A percentile compares a stretch with the other conserved stretches of the same genome.
Evolutionary conservation across 2,113 vertebrate genomes (phyloP).

Genomic region (Gopherus flavomarginatus): DNA sequence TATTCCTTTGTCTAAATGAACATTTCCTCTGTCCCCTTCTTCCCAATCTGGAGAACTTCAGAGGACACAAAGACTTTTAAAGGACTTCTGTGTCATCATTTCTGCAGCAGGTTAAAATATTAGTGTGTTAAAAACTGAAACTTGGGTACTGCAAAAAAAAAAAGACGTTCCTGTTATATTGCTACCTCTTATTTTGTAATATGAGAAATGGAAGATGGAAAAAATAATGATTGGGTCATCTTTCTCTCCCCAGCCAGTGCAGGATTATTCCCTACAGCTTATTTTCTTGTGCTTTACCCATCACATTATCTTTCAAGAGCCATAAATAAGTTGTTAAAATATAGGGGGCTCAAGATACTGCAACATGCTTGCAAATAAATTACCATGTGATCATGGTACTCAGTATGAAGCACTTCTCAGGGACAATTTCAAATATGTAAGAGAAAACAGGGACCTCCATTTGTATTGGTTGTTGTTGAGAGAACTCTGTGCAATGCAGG

Average conservation of each 20-base stretch:
- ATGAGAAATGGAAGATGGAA: not conserved
- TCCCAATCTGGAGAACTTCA: not conserved
- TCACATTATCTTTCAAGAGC: not conserved
- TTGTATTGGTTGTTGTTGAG: not conserved
- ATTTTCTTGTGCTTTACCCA: not conserved
- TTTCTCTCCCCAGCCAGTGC: not conserved
- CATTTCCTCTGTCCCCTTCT: not conserved
- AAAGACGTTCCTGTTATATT: not conserved
- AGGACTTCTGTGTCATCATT: not conserved
- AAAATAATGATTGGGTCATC: not conserved
- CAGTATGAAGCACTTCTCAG: not conserved
- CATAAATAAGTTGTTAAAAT: not conserved
- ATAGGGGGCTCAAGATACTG: not conserved
- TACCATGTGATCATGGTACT: not conserved
- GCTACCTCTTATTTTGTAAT: not conserved
- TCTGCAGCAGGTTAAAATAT: not conserved
- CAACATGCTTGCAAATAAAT: not conserved
- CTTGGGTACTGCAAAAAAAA: not conserved
- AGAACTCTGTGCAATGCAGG: constrained; percentile 14
- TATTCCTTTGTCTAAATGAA: not conserved
- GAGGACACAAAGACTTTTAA: not conserved
- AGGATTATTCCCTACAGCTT: not conserved
- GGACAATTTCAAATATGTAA: not conserved
- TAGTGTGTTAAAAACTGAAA: not conserved
- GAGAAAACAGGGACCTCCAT: not conserved